phyloP scores from a whole-genome alignment of 2,797 vertebrate genomes.

The Agapornis canus region DNA sequence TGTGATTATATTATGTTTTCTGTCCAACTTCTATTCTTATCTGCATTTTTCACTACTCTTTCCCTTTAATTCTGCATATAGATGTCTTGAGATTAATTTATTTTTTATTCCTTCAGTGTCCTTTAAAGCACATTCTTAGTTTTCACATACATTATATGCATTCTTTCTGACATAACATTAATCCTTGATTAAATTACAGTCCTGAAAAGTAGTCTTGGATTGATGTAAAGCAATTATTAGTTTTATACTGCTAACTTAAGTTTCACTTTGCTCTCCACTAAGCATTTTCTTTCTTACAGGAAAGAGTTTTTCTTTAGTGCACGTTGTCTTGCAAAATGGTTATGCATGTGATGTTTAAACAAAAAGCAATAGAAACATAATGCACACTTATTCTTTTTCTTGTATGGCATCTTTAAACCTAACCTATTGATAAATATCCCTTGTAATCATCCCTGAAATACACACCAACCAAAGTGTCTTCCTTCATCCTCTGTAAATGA shows the following conservation, averaged over 20 bases:
- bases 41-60: neutral
- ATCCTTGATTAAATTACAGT: constrained; percentile 30
- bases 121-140: neutral
- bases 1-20: neutral
- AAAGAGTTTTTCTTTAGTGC: neutral
- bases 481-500: neutral
- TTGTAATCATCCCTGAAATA: neutral
- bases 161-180: constrained; percentile 28
- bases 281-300: neutral
- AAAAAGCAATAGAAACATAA: neutral
- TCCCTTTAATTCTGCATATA: neutral
- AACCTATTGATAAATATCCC: neutral
- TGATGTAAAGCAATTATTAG: neutral
- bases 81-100: constrained; percentile 8
- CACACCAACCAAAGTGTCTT: neutral
- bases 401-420: neutral
- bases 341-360: neutral
- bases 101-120: neutral
- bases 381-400: neutral
- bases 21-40: neutral
- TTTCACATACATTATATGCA: neutral
- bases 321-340: neutral
- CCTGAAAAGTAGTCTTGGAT: neutral
- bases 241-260: neutral
- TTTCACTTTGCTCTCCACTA: constrained; percentile 5